A percentile compares a stretch with the other conserved stretches of the same genome.
These are phyloP conservation scores for Anagrus nilaparvatae DNA, from an alignment of 1,140 invertebrate species.

Conservation along the genomic window DNA sequence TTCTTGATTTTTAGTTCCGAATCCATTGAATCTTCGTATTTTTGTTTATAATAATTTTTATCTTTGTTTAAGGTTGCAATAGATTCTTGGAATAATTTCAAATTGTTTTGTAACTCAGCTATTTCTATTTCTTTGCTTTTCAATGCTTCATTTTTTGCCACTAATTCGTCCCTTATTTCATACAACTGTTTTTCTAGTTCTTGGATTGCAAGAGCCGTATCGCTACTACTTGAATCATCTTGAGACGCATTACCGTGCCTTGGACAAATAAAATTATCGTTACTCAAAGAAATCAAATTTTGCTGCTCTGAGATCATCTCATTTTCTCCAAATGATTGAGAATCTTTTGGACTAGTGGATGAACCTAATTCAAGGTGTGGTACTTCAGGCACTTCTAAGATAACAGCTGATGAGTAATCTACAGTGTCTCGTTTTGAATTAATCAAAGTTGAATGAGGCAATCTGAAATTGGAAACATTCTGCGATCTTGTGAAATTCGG, in stretches of 20 bases:
- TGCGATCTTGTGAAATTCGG: constrained; percentile 20
- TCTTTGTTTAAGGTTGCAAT: constrained; percentile 45
- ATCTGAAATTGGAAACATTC: constrained; percentile 27
- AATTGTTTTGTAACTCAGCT: constrained; percentile 45
- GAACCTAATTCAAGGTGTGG: constrained; percentile 27
- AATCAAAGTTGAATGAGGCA: constrained; percentile 8
- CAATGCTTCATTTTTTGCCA: constrained; percentile 42
- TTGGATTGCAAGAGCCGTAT: constrained; percentile 12
- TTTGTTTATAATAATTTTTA: constrained; percentile 48
- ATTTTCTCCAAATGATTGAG: no score
- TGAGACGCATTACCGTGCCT: constrained; percentile 4
- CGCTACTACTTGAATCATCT: background rate
- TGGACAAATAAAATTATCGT: constrained; percentile 8
- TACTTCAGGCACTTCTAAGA: constrained; percentile 20
- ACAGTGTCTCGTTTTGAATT: constrained; percentile 8
- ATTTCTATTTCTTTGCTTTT: constrained; percentile 46
- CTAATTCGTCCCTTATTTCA: constrained; percentile 41
- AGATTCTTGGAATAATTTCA: constrained; percentile 46
- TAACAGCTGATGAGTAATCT: constrained; percentile 10
- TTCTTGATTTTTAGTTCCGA: constrained; percentile 47
- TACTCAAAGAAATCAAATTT: constrained; percentile 3
- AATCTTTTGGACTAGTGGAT: constrained; percentile 16
- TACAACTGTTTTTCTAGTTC: constrained; percentile 47
- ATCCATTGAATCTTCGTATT: constrained; percentile 42
- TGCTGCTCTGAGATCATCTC: no score